Conservation (phyloP, 2,888 invertebrate species). For the Spisula subtruncata region DNA sequence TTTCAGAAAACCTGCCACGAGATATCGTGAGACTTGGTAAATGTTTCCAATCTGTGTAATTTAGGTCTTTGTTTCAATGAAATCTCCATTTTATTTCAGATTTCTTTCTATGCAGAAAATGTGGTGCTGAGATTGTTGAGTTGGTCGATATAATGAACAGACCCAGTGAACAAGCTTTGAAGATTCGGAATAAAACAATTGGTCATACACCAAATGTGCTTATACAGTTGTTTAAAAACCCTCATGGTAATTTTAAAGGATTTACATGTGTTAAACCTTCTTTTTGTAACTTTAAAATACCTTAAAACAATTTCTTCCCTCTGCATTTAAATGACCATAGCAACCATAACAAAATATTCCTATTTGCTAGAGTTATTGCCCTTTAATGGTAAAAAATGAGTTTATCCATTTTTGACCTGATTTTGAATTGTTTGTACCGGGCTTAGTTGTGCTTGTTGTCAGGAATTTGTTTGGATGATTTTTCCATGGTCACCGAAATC, state of each 20-base stretch:
- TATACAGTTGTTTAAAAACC: conserved; percentile 85
- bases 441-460: no score
- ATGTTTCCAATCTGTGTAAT: no score
- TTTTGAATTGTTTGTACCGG: no score
- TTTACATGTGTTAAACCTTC: background rate
- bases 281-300: no score
- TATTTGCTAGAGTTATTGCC: background rate
- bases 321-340: no score
- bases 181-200: conserved; percentile 84
- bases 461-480: no score
- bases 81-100: conserved; percentile 67
- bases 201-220: conserved; percentile 76
- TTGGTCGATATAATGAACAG: conserved; percentile 74
- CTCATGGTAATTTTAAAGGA: conserved; percentile 82
- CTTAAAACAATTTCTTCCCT: background rate
- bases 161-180: conserved; percentile 78
- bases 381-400: background rate
- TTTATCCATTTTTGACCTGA: background rate
- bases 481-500: background rate
- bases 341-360: no score
- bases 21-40: no score
- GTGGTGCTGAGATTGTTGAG: conserved; percentile 82
- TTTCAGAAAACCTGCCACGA: no score
- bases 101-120: conserved; percentile 83
- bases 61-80: no score